Evolutionary conservation across 2,888 invertebrate species (phyloP).

Genomic region (Bibio marci): DNA sequence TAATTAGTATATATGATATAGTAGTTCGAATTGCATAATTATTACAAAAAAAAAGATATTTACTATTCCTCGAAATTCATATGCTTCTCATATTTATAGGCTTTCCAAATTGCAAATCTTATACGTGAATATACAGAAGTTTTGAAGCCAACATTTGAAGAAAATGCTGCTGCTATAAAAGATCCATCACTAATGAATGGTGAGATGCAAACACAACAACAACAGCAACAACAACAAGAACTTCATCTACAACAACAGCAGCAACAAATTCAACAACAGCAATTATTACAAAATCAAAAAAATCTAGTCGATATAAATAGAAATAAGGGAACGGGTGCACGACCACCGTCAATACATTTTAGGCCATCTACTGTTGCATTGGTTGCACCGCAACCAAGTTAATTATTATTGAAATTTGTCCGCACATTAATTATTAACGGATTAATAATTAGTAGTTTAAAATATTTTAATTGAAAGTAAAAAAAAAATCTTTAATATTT

Average conservation of each 20-base stretch:
- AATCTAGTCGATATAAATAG: neutral
- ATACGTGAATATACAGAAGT: slow-evolving; percentile 77
- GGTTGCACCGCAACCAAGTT: slow-evolving; percentile 17
- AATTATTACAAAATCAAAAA: neutral
- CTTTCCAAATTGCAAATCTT: slow-evolving; percentile 81
- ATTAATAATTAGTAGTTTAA: too few relatives aligned
- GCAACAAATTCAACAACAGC: slow-evolving; percentile 1
- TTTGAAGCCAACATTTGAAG: slow-evolving; percentile 26
- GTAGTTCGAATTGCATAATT: too few relatives aligned
- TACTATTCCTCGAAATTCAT: too few relatives aligned
- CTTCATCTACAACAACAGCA: slow-evolving; percentile 1
- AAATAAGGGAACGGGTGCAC: neutral
- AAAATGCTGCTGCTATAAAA: slow-evolving; percentile 6
- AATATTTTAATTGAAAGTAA: too few relatives aligned
- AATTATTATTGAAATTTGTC: too few relatives aligned
- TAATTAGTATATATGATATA: neutral
- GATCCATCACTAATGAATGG: neutral
- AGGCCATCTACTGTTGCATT: slow-evolving; percentile 14
- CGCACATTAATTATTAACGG: too few relatives aligned
- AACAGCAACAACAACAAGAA: slow-evolving; percentile 13
- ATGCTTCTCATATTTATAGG: slow-evolving; percentile 38
- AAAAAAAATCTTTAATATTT: too few relatives aligned
- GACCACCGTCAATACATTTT: slow-evolving; percentile 14
- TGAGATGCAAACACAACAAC: slow-evolving; percentile 10
- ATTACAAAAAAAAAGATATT: too few relatives aligned